Conservation (phyloP, 2,888 invertebrate species). For the Limnephilus lunatus region DNA sequence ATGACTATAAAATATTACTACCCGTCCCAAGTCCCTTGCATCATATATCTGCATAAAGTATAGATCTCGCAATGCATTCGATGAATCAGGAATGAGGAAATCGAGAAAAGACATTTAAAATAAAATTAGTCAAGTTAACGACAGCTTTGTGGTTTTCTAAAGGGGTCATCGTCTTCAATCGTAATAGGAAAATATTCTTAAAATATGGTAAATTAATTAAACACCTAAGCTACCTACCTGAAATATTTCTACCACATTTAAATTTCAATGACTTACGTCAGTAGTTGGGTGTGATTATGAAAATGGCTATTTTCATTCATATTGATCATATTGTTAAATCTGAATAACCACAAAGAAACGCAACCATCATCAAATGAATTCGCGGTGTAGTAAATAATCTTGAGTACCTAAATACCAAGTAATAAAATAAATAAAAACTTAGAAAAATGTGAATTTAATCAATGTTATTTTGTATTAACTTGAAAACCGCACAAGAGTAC, state of each 20-base stretch:
- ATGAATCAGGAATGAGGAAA: background rate
- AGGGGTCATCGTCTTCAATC: background rate
- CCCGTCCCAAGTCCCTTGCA: background rate
- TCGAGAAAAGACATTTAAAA: background rate
- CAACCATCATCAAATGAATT: background rate
- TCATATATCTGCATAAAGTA: background rate
- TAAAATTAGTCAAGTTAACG: background rate
- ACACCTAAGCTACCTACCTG: background rate
- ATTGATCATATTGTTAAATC: background rate
- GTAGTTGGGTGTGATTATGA: background rate
- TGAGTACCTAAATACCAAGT: background rate
- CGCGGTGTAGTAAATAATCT: background rate
- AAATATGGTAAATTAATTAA: too few species aligned
- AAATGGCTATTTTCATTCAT: background rate
- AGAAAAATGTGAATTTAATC: too few species aligned
- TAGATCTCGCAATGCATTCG: background rate
- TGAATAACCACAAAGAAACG: background rate
- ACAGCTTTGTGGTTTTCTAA: background rate
- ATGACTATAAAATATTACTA: background rate
- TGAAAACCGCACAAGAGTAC: too few species aligned
- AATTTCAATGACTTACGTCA: background rate
- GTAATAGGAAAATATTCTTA: background rate
- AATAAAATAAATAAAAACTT: too few species aligned
- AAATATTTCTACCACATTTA: background rate
- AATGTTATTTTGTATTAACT: too few species aligned